These are phyloP conservation scores for Beroe ovata DNA, from an alignment of 37 sponge, comb jelly and placozoan genomes.

Conservation along the genomic window DNA sequence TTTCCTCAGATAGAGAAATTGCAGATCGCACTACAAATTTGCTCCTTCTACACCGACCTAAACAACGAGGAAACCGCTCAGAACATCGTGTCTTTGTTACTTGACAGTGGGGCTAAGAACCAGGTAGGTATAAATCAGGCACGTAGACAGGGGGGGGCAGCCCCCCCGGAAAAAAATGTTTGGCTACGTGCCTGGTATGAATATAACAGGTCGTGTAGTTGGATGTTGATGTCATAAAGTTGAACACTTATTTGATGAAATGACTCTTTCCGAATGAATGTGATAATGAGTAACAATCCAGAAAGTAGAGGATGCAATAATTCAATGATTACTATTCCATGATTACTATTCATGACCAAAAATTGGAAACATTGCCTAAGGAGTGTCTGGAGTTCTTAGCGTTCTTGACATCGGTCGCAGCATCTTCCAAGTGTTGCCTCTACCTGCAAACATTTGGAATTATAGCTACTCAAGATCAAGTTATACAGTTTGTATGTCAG, in stretches of 20 bases:
- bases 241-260: no score
- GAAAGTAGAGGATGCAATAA: no score
- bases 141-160: no score
- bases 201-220: no score
- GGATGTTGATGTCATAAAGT: no score
- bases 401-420: constrained; percentile 47
- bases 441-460: constrained; percentile 39
- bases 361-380: no score
- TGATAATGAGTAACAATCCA: no score
- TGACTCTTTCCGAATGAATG: no score
- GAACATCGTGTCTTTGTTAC: constrained; percentile 15
- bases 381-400: constrained; percentile 30
- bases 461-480: background rate
- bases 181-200: no score
- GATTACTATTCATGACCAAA: no score
- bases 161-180: no score
- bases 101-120: constrained; percentile 21
- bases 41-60: constrained; percentile 18
- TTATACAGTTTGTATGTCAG: constrained; percentile 1
- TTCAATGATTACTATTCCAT: no score
- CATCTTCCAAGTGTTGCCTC: constrained; percentile 6
- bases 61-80: constrained; percentile 50
- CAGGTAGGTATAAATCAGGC: background rate
- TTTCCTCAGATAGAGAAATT: constrained; percentile 48
- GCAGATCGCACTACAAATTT: constrained; percentile 44